These are phyloP conservation scores for Stenchaetothrips biformis DNA, from an alignment of 2,888 invertebrate genomes.

Conservation along the genomic window DNA sequence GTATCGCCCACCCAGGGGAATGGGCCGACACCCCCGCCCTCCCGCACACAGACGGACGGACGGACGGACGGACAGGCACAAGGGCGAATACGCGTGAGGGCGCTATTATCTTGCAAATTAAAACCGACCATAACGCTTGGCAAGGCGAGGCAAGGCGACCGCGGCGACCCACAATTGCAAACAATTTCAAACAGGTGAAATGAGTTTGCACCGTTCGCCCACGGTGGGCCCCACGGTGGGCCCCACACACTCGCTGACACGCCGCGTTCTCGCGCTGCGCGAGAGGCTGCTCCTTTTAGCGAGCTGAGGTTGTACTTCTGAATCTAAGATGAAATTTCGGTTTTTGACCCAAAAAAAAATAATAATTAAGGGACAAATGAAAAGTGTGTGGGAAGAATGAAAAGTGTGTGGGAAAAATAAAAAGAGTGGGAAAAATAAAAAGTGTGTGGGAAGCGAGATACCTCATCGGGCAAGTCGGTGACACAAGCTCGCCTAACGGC, in stretches of 20 bases:
- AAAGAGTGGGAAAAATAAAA: too few relatives aligned
- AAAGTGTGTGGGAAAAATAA: too few relatives aligned
- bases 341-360: too few relatives aligned
- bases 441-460: not conserved
- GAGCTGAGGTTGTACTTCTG: too few relatives aligned
- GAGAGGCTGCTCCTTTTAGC: too few relatives aligned
- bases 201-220: not conserved
- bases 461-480: not conserved
- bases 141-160: not conserved
- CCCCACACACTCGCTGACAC: not conserved
- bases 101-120: constrained; percentile 1
- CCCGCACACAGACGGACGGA: not conserved
- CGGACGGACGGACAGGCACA: not conserved
- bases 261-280: not conserved
- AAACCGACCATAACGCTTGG: constrained; percentile 2
- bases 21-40: not conserved
- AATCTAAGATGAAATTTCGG: not conserved
- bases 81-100: not conserved
- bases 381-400: not conserved
- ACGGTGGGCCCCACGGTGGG: too few relatives aligned
- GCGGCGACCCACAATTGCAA: not conserved
- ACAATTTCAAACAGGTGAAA: not conserved
- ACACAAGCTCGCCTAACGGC: not conserved
- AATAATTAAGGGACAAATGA: too few relatives aligned
- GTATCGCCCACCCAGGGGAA: not conserved